A percentile compares a stretch with the other conserved stretches of the same genome.
Evolutionary conservation across 92 coral and sea anemone species (phyloP).

Genomic region (Zoanthus sansibaricus): DNA sequence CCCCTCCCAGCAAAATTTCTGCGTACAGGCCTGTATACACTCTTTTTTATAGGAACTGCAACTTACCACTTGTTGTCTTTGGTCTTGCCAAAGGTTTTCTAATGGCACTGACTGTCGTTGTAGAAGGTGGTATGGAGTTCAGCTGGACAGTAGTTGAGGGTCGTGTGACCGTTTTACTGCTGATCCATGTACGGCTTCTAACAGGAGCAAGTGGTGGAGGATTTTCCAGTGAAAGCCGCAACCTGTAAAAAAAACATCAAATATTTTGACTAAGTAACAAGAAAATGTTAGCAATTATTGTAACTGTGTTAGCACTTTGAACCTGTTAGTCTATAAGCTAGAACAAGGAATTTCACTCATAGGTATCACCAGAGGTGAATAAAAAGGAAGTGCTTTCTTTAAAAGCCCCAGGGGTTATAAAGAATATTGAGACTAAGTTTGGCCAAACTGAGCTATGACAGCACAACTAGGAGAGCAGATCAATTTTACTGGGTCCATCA

Average conservation of each 20-base stretch:
- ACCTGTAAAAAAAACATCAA: constrained; percentile 54
- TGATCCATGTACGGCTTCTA: constrained; percentile 71
- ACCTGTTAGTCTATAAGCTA: no score
- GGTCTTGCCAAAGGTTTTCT: constrained; percentile 85
- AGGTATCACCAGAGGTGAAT: no score
- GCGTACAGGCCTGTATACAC: no score
- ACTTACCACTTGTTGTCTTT: constrained; percentile 86
- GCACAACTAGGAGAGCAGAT: no score
- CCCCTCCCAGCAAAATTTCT: no score
- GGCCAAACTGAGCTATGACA: no score
- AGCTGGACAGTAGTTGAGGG: constrained; percentile 89
- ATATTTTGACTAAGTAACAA: neutral
- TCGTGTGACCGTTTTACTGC: constrained; percentile 49
- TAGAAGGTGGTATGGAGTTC: constrained; percentile 61
- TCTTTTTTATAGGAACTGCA: neutral
- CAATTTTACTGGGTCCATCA: no score
- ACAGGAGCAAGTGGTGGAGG: constrained; percentile 80
- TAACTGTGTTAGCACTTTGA: neutral
- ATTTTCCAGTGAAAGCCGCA: constrained; percentile 81
- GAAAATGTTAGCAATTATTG: neutral
- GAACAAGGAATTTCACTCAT: no score
- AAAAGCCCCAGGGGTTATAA: no score
- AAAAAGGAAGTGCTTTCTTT: no score
- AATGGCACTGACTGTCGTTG: constrained; percentile 56
- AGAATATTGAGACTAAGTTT: no score